Conservation (phyloP, 2,888 invertebrate genomes). For the Arctia plantaginis region DNA sequence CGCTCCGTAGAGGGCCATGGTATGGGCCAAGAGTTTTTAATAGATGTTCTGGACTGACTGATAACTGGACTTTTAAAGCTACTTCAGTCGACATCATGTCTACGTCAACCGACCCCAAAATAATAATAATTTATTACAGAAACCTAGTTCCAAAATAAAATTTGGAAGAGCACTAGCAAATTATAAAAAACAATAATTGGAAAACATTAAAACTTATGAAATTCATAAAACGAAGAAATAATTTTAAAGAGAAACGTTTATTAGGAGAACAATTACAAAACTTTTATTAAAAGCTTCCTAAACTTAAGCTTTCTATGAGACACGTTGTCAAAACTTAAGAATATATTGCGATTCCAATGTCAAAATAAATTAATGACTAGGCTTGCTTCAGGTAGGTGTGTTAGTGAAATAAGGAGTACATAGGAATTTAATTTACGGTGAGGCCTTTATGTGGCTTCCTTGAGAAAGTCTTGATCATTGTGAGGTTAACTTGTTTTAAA, state of each 20-base stretch:
- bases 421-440: background rate
- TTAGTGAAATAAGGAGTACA: background rate
- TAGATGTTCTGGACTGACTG: no score
- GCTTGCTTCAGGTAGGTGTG: background rate
- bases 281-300: background rate
- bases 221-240: background rate
- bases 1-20: no score
- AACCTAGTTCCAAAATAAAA: no score
- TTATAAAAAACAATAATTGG: no score
- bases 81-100: no score
- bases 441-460: background rate
- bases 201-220: no score
- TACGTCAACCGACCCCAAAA: no score
- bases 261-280: background rate
- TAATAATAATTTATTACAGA: no score
- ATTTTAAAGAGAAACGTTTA: background rate
- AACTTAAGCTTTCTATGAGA: background rate
- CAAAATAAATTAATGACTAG: background rate
- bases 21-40: no score
- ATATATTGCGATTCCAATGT: constrained; percentile 5
- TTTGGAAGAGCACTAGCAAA: no score
- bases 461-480: background rate
- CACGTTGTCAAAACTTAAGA: constrained; percentile 2
- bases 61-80: no score
- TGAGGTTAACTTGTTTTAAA: background rate